Evolutionary conservation across 2,797 vertebrate species (phyloP).

Genomic region (Toxotes lorentzi): DNA sequence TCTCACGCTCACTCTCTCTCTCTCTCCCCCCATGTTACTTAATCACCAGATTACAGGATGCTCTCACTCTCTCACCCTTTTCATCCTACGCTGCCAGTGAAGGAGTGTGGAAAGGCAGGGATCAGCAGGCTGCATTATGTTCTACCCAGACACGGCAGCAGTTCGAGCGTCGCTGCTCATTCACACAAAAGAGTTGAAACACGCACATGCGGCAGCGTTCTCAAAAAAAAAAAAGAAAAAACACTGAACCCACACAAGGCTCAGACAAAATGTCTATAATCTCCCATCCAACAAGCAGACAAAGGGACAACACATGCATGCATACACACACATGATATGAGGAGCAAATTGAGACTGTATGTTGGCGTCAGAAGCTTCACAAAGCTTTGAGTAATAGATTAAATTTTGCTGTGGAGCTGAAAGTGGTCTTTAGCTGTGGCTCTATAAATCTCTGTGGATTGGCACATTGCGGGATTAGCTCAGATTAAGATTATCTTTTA

Average conservation of each 20-base stretch:
- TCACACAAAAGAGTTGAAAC: conserved; percentile 71
- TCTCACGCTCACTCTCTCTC: conserved; percentile 13
- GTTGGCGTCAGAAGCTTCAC: conserved; percentile 21
- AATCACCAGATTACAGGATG: conserved; percentile 76
- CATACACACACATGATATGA: conserved; percentile 35
- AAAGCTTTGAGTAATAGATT: conserved; percentile 49
- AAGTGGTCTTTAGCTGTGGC: conserved; percentile 66
- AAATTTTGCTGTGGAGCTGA: conserved; percentile 43
- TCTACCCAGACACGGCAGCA: conserved; percentile 44
- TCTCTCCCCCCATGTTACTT: conserved; percentile 65
- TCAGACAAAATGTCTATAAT: conserved; percentile 77
- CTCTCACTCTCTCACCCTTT: conserved; percentile 73
- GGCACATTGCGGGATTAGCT: conserved; percentile 68
- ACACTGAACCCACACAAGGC: conserved; percentile 60
- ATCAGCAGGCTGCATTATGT: conserved; percentile 71
- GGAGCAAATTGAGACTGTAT: conserved; percentile 36
- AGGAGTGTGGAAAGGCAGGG: conserved; percentile 62
- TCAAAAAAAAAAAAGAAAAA: conserved; percentile 4
- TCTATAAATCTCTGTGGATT: conserved; percentile 71
- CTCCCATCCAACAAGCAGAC: conserved; percentile 65
- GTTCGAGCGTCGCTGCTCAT: conserved; percentile 53
- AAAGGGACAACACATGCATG: conserved; percentile 53
- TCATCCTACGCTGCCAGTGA: conserved; percentile 51
- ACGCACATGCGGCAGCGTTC: conserved; percentile 44
- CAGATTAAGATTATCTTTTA: conserved; percentile 70